Evolutionary conservation across 2,113 vertebrate species (phyloP).

Genomic region (Trichechus manatus): DNA sequence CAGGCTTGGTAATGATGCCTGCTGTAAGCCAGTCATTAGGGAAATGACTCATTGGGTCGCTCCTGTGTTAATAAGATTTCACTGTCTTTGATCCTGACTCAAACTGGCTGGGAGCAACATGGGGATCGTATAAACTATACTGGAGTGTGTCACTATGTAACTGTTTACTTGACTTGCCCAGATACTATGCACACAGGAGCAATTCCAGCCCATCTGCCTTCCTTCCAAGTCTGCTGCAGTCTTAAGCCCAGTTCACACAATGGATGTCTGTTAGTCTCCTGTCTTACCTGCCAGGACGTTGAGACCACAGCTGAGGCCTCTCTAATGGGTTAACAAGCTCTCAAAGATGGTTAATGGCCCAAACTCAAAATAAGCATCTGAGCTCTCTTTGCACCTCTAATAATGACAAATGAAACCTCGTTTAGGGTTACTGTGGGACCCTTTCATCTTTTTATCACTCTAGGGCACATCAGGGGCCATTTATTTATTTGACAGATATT

Average conservation of each 20-base stretch:
- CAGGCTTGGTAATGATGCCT: background rate
- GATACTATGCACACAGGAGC: background rate
- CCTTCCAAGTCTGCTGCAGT: background rate
- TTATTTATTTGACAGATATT: background rate
- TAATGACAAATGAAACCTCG: background rate
- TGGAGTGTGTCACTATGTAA: background rate
- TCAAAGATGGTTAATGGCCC: background rate
- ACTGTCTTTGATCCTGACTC: slow-evolving; percentile 62
- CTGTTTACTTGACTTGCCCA: background rate
- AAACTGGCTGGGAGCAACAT: background rate
- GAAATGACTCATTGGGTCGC: slow-evolving; percentile 70
- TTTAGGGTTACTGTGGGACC: background rate
- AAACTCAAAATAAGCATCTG: background rate
- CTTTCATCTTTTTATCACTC: background rate
- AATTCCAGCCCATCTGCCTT: rapidly evolving
- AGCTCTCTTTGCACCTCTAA: background rate
- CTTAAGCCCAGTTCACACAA: background rate
- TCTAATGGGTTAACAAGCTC: background rate
- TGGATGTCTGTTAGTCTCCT: background rate
- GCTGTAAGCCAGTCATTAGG: slow-evolving; percentile 14
- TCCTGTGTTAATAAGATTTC: slow-evolving; percentile 44
- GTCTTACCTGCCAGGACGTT: background rate
- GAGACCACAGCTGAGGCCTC: no score
- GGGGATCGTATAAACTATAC: background rate
- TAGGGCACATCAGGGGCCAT: background rate